Evolutionary conservation across 1,140 invertebrate genomes (phyloP), one percentile per base, ranked within the genome.

Genomic region (Ceratosolen fusciceps): DNA sequence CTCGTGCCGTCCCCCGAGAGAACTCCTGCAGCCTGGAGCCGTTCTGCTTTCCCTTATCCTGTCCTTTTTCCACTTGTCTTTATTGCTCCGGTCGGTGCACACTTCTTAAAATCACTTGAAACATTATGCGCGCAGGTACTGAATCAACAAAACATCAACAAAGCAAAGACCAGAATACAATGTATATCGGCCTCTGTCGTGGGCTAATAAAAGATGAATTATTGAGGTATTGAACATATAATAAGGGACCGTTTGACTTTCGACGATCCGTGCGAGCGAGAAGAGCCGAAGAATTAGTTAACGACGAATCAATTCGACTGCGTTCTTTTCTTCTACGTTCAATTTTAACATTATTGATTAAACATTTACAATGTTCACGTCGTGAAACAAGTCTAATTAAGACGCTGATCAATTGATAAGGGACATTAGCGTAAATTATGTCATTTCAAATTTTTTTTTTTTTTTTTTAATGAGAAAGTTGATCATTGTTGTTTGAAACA

Each of bases 1-100:
- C 88, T 88, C 84, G 86, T 89, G 86, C 88, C 88, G 88, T 88
- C 88, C 87, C 87, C 86, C 81, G 83, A 87, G 82, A 87, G 85
- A 86, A 52, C 49, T 85, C 88, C 83, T n/a, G n/a, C 83, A 67
- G 31, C 43, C 58, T 68, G 85, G 85, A 89, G 87, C 75, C 62
- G 84, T 83, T 85, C 83, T 88, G 86, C 87, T 88, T 88, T 80
- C 73, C 82, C 74, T 82, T 26, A 75, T 80, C 83, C 82, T 81
- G 65, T 68, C 80, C 74, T 81, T 80, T 82, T 82, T 84, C 65
- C 79, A 82, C 82, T 83, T 85, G 84, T 82, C 86, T 83, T 82
- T 85, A 85, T 81, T 83, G 83, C 84, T 87, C 83, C 85, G 84
- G 85, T 83, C 79, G 72, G 81, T 52, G 73, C 76, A 78, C 72